Conservation (phyloP, 2,113 vertebrate genomes). For the Sigmodon hispidus region DNA sequence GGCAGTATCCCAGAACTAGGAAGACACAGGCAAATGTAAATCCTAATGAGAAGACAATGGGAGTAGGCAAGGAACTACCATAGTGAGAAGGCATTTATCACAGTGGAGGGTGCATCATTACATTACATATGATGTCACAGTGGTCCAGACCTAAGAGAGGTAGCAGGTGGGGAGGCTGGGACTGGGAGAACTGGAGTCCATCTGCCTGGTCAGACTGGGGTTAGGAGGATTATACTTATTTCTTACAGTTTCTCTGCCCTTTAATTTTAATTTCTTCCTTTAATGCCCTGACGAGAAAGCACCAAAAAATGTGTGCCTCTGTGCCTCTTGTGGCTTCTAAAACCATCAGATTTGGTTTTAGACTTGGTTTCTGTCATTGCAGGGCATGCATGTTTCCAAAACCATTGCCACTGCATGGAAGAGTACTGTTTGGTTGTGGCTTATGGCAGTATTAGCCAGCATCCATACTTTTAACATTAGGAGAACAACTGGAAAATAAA, state of each 20-base stretch:
- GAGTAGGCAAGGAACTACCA: not conserved
- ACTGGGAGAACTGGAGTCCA: not conserved
- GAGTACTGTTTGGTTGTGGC: conserved; percentile 35
- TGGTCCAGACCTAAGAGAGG: not conserved
- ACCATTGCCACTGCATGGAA: not conserved
- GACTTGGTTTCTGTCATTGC: not conserved
- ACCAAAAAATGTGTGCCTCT: not conserved
- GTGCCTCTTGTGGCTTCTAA: not conserved
- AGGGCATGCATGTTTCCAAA: not conserved
- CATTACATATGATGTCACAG: not conserved
- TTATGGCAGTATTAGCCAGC: not conserved
- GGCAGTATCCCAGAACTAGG: not conserved
- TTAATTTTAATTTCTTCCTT: conserved; percentile 14
- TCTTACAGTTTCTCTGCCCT: not conserved
- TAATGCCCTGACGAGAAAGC: not conserved
- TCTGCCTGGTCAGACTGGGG: not conserved
- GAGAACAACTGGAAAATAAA: conserved; percentile 32
- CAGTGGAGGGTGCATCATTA: not conserved
- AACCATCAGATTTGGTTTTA: conserved; percentile 21
- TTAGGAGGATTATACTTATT: not conserved
- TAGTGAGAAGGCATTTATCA: not conserved
- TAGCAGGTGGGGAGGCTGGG: not conserved
- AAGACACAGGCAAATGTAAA: not conserved
- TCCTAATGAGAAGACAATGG: not conserved
- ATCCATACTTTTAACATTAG: conserved; percentile 47